These are phyloP conservation scores for Sinotaia quadrata DNA, from an alignment of 2,888 invertebrate species.

Conservation along the genomic window DNA sequence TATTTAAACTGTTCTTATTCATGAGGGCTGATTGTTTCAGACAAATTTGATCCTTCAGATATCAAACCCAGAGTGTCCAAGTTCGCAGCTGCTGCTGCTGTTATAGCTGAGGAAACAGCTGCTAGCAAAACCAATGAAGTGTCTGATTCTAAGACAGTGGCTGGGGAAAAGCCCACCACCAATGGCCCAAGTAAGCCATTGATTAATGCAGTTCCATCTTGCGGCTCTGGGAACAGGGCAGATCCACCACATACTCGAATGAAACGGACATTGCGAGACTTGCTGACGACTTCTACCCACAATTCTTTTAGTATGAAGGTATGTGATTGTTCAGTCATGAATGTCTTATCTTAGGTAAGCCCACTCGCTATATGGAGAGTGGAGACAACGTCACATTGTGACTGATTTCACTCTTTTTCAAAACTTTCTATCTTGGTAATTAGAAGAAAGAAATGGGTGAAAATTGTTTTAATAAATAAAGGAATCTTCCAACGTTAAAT, in stretches of 20 bases:
- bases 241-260: background rate
- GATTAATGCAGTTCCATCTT: background rate
- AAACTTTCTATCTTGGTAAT: too few species aligned
- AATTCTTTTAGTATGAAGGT: slow-evolving; percentile 11
- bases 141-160: background rate
- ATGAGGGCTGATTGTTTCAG: too few species aligned
- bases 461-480: too few species aligned
- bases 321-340: background rate
- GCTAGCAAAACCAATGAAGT: background rate
- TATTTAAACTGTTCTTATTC: too few species aligned
- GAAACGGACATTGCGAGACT: background rate
- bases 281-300: background rate
- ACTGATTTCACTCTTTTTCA: too few species aligned
- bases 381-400: too few species aligned
- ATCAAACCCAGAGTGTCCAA: slow-evolving; percentile 32
- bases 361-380: too few species aligned
- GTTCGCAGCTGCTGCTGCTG: background rate
- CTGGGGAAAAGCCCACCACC: slow-evolving; percentile 13
- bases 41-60: slow-evolving; percentile 41
- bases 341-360: too few species aligned
- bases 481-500: too few species aligned
- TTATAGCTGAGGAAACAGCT: background rate
- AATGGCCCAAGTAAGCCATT: slow-evolving; percentile 23
- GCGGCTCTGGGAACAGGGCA: background rate
- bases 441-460: too few species aligned